Evolutionary conservation across 2,888 invertebrate genomes (phyloP), one percentile per base, ranked within the genome.

Genomic region (Scaptomyza cyrtandrae): DNA sequence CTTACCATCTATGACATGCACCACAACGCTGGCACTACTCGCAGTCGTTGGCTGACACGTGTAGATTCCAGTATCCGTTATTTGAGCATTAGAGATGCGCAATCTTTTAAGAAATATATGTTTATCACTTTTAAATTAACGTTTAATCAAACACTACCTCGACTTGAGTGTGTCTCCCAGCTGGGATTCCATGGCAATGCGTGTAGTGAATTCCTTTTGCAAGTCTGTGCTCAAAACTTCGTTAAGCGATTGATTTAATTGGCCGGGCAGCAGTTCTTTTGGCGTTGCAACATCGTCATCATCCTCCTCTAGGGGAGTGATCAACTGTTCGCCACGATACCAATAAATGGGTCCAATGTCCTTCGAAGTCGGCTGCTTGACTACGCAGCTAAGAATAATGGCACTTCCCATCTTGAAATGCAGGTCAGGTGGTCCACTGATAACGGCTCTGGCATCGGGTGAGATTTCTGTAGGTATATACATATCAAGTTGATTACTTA

Each of bases 1-100:
- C 93, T 94, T 93, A 96, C 97, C 97, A 93, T 96, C 97, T 91
- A 97, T 96, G 90, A 97, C 96, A 92, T 97, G 97, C 73, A 97
- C 96, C 91, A 96, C 96, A 88, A 97, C 96, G 82, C 96, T 96
- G 74, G 97, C 95, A 41, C 95, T 94, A 84, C 95, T 96, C 55
- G 97, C 97, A 92, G 96, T 95, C 39, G 97, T 97, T 11, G 97
- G 97, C 69, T 96, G 95, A 91, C 97, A 97, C 90, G 97, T 97
- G 92, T 97, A 97, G 93, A 97, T 97, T 64, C 97, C 97, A 60
- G 96, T 96, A 93, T 97, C 97, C 49, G 94, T 93, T 53, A 95
- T 94, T 87, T 95, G 94, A 53, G 96, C 95, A 91, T 95, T 95
- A 80, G 95, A 94, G 86, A 97, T 96, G 78, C 94, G 95, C 89